Base-by-base conservation (phyloP, 1,140 invertebrate genomes). In the Druon quercuslanigerum region DNA sequence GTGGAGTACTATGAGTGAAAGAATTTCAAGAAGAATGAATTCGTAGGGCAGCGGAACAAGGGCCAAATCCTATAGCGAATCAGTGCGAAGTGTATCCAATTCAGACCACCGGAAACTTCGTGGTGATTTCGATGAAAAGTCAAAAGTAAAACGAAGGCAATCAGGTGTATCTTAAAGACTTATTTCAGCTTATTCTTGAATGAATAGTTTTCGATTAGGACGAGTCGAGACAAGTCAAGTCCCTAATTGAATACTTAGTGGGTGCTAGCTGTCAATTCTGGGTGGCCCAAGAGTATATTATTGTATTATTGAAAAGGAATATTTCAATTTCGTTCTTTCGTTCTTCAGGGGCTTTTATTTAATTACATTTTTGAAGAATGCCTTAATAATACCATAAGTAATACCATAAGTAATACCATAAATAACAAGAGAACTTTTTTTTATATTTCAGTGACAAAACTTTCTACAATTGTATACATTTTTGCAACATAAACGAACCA, bases 211-310 rank as follows among this genome's bases (percentile, higher is more conserved):
- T 66, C 40, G 7, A 6, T 46, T 46, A 46, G 11, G 40, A 46
- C 40, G 8, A 46, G 40, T 46, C 8, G 40, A 46, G 40, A 46
- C 60, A 66, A 66, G 25, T 40, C 57, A 33, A 66, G 60, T 66
- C 60, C 46, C 46, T 66, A 66, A 66, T 66, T 66, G 60, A 66
- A 66, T 66, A 66, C 40, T 66, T 66, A 66, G 60, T 46, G 20
- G 40, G 25, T 40, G 60, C 60, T 40, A 66, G 60, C 60, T 40
- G 60, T 66, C 60, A 66, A 66, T 66, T 40, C 25, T 66, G 60
- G 60, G 60, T 66, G 60, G 60, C 4, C 60, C 40, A 11, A 11
- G 40, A 11, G 40, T 9, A 46, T 8, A 46, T 46, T 8, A 46
- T 46, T 33, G 5, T 33, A 33, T 33, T 46, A 9, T 46, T 46